These are phyloP conservation scores for Mastomys natalensis DNA, from an alignment of 2,113 vertebrate species.

Conservation along the genomic window DNA sequence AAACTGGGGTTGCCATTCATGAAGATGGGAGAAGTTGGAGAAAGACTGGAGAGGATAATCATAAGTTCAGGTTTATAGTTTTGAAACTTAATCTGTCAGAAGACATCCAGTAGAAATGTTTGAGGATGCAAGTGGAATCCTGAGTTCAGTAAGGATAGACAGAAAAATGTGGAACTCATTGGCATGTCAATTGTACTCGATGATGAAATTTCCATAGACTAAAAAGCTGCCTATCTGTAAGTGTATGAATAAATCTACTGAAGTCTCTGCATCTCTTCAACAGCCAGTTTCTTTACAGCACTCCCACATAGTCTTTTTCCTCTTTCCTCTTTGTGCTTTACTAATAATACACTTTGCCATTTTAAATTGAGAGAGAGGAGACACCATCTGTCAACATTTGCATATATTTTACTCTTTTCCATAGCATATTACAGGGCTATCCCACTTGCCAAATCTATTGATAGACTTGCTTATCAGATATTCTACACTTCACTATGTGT, in stretches of 20 bases:
- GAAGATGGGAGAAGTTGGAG: neutral
- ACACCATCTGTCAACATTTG: slow-evolving; percentile 38
- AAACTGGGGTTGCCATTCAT: neutral
- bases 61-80: neutral
- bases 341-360: slow-evolving; percentile 26
- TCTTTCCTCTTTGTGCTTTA: slow-evolving; percentile 18
- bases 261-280: neutral
- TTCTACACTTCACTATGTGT: slow-evolving; percentile 39
- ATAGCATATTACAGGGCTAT: slow-evolving; percentile 19
- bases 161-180: neutral
- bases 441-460: slow-evolving; percentile 54
- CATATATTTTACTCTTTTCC: slow-evolving; percentile 55
- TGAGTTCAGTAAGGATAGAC: neutral
- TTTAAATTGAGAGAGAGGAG: slow-evolving; percentile 32
- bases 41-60: neutral
- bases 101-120: neutral
- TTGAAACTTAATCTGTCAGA: neutral
- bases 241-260: neutral
- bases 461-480: slow-evolving; percentile 22
- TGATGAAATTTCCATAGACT: neutral
- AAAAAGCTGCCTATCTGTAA: neutral
- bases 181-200: too few species aligned
- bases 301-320: neutral
- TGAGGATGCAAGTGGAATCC: neutral
- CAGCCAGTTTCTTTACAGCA: neutral